These are phyloP conservation scores for Lathronympha strigana DNA, from an alignment of 2,888 invertebrate genomes.

Conservation along the genomic window DNA sequence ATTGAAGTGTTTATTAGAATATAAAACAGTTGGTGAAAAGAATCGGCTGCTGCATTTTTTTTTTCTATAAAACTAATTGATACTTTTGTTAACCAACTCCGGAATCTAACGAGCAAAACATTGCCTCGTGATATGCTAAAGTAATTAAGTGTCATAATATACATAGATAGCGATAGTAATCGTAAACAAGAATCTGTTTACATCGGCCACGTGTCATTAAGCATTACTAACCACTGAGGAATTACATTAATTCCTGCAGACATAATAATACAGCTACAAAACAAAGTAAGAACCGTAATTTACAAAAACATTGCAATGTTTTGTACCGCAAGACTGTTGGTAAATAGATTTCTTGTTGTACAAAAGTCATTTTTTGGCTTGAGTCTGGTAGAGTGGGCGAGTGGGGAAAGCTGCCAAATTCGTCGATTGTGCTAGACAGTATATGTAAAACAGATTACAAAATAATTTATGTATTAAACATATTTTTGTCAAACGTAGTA, in stretches of 20 bases:
- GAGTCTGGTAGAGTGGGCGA: background rate
- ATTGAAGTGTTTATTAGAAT: too few species aligned
- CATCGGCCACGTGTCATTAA: slow-evolving; percentile 28
- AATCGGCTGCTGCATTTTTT: too few species aligned
- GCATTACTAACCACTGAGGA: slow-evolving; percentile 10
- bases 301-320: background rate
- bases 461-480: too few species aligned
- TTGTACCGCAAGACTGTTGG: background rate
- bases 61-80: too few species aligned
- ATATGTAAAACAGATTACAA: too few species aligned
- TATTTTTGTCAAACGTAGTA: background rate
- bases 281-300: background rate
- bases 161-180: slow-evolving; percentile 6
- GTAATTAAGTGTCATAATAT: background rate
- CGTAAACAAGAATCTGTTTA: slow-evolving; percentile 33
- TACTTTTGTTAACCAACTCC: background rate
- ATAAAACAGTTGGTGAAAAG: too few species aligned
- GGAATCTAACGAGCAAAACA: background rate
- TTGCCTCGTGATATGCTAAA: background rate
- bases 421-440: slow-evolving; percentile 6
- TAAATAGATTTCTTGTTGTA: background rate
- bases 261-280: background rate
- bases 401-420: slow-evolving; percentile 20
- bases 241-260: slow-evolving; percentile 25
- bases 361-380: background rate